A percentile compares a stretch with the other conserved stretches of the same genome.
Conservation (phyloP, 2,113 vertebrate species). For the Megaceryle maxima region DNA sequence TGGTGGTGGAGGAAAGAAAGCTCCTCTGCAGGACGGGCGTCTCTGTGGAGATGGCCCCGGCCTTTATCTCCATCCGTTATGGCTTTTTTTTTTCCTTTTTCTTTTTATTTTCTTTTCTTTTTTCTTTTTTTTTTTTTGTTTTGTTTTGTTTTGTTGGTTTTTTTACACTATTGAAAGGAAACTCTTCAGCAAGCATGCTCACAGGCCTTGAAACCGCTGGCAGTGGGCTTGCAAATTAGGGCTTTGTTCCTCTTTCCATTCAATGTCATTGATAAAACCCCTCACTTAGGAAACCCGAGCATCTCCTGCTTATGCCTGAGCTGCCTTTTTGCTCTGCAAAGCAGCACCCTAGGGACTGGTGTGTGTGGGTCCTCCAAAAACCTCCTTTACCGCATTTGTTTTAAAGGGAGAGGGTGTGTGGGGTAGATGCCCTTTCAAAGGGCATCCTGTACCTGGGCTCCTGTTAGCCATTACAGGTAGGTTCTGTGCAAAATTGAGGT, state of each 20-base stretch:
- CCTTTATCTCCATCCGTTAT: neutral
- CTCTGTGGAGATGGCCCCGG: neutral
- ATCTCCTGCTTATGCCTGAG: neutral
- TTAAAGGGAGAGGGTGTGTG: neutral
- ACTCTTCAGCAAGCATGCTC: neutral
- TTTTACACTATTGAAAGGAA: neutral
- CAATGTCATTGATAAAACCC: neutral
- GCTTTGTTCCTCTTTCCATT: slow-evolving; percentile 29
- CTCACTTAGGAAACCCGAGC: neutral
- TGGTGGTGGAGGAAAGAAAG: neutral
- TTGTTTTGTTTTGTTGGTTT: no score
- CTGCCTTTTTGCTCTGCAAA: neutral
- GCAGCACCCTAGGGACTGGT: neutral
- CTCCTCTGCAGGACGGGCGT: neutral
- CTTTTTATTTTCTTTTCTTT: neutral
- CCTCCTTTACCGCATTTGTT: neutral
- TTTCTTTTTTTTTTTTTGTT: neutral
- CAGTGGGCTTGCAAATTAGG: neutral
- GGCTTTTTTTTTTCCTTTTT: neutral
- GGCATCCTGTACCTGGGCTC: neutral
- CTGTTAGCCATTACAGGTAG: neutral
- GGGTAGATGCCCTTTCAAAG: neutral
- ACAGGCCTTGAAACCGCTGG: neutral
- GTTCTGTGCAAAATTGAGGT: neutral
- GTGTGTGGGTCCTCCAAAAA: no score